A percentile compares a stretch with the other conserved stretches of the same genome.
phyloP scores from a whole-genome alignment of 2,888 invertebrate genomes.

The Hypomecis punctinalis region DNA sequence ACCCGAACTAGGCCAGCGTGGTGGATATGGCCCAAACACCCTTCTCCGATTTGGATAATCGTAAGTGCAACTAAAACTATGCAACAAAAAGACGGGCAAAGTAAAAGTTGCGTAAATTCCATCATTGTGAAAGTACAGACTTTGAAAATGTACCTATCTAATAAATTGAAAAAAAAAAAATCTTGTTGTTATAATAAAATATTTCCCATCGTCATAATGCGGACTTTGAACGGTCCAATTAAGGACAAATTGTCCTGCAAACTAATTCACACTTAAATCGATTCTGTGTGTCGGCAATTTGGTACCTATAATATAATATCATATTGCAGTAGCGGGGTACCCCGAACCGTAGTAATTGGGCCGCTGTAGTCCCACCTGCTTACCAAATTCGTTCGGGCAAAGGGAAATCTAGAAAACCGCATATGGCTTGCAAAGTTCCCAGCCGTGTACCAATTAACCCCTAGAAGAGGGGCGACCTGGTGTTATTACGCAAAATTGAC shows the following conservation, averaged over 20 bases:
- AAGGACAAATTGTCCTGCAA: slow-evolving; percentile 34
- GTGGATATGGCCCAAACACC: too few species aligned
- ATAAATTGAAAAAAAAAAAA: too few species aligned
- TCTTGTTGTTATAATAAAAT: too few species aligned
- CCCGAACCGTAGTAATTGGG: slow-evolving; percentile 50
- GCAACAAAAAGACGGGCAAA: too few species aligned
- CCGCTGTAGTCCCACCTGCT: slow-evolving; percentile 50
- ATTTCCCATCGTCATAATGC: neutral
- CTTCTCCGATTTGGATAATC: too few species aligned
- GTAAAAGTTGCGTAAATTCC: too few species aligned
- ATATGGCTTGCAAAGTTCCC: slow-evolving; percentile 70
- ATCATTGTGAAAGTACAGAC: too few species aligned
- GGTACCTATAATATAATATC: slow-evolving; percentile 50
- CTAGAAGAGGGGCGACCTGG: slow-evolving; percentile 53
- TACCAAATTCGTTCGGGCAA: slow-evolving; percentile 56
- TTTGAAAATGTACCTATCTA: too few species aligned
- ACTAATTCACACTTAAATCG: slow-evolving; percentile 50
- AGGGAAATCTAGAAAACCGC: slow-evolving; percentile 68
- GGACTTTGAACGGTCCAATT: slow-evolving; percentile 34
- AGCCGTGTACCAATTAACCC: slow-evolving; percentile 70
- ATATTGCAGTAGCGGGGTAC: slow-evolving; percentile 51
- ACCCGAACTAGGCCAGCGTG: too few species aligned
- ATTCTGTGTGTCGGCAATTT: slow-evolving; percentile 42
- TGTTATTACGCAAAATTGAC: slow-evolving; percentile 72
- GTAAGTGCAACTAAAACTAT: too few species aligned